Evolutionary conservation across 2,888 invertebrate genomes (phyloP), one percentile per base, ranked within the genome.

Genomic region (Melipona bicolor): DNA sequence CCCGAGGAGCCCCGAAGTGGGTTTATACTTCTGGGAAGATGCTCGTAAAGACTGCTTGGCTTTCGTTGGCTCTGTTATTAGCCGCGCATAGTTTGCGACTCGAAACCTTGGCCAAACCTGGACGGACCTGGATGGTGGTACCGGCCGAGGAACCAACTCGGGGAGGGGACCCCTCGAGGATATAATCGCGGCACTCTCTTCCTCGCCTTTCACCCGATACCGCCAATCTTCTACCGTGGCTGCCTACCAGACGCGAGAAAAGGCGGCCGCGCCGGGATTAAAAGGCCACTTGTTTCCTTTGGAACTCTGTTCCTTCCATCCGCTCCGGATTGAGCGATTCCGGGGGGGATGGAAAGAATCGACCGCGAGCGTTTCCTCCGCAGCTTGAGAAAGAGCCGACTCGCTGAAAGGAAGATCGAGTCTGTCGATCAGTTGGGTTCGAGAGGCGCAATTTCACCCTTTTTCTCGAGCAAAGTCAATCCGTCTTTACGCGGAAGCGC

Each of bases 21-120:
- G 92, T 94, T 94, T 94, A 94, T 94, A 94, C 94, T 94, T 94
- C 94, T 94, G 93, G 89, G 94, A 94, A 94, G 93, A 91, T 85
- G 93, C 92, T 94, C 94, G 93, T 94, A 94, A 94, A 94, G 92
- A 93, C 91, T 87, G 92, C 92, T 90, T 90, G 92, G 91, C 90
- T 93, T 90, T 91, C 89, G 90, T 92, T 92, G 90, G 88, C 91
- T 93, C 93, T 94, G 94, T 94, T 94, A 94, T 94, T 94, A 94
- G 92, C 92, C 89, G 81, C 82, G 90, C 89, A 82, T 67, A 67
- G 62, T 87, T 87, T 87, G 89, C 87, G 90, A 91, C 91, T 93
- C 89, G 86, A 90, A 93, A 87, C 89, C 32, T 32, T 90, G 89
- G 88, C 90, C 86, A 88, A 69, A 56, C 27, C n/a, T 88, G 88